A percentile compares a stretch with the other conserved stretches of the same genome.
These are phyloP conservation scores for Laticauda colubrina DNA, from an alignment of 2,113 vertebrate species.

Conservation along the genomic window DNA sequence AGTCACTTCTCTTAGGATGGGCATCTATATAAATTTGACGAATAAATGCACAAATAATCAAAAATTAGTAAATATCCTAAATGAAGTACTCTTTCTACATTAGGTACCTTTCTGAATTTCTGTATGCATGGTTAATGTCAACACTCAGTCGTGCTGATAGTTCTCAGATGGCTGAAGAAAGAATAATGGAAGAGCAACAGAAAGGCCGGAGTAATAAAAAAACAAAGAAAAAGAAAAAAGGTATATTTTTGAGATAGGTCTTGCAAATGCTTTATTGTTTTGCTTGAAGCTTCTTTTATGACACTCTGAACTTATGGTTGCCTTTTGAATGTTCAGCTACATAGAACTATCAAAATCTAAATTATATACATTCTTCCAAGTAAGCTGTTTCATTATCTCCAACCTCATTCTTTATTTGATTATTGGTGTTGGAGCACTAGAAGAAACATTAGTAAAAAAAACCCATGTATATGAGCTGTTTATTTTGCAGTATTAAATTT, in stretches of 20 bases:
- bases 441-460: neutral
- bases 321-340: neutral
- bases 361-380: neutral
- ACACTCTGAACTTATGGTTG: neutral
- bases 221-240: conserved; percentile 98
- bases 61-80: neutral
- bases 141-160: conserved; percentile 95
- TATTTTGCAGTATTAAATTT: neutral
- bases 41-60: neutral
- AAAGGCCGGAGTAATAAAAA: conserved; percentile 98
- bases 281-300: neutral
- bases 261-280: neutral
- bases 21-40: neutral
- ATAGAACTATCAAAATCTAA: neutral
- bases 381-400: neutral
- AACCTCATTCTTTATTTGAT: neutral
- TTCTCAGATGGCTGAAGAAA: conserved; percentile 96
- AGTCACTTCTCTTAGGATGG: neutral
- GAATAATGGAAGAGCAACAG: conserved; percentile 94
- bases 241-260: conserved; percentile 51
- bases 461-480: neutral
- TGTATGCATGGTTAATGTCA: conserved; percentile 98
- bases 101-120: conserved; percentile 97
- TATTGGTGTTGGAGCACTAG: neutral
- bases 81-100: rapidly evolving